phyloP scores from a whole-genome alignment of 92 coral and sea anemone species.

The Palythoa heliodiscus region DNA sequence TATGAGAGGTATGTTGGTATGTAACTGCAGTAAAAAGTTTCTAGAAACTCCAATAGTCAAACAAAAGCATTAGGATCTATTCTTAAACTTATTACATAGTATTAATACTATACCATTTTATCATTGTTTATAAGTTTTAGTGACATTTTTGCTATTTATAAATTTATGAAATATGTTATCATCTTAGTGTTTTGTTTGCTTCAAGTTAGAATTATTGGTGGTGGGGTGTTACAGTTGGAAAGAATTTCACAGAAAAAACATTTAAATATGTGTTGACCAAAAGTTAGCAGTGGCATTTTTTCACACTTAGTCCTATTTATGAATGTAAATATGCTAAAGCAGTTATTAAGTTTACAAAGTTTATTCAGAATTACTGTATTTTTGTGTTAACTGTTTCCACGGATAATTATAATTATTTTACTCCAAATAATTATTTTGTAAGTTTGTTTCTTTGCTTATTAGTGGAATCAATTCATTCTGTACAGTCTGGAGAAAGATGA shows the following conservation, averaged over 20 bases:
- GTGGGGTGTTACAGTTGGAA: not conserved
- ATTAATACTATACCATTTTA: slow-evolving; percentile 22
- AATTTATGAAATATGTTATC: not conserved
- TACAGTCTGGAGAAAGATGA: too few species aligned
- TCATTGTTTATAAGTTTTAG: not conserved
- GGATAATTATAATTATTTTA: too few species aligned
- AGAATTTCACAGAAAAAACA: not conserved
- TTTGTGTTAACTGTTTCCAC: too few species aligned
- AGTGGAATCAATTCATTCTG: too few species aligned
- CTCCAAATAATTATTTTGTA: too few species aligned
- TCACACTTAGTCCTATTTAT: too few species aligned
- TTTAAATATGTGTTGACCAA: not conserved
- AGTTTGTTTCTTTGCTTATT: too few species aligned
- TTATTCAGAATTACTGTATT: too few species aligned
- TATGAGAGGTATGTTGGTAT: too few species aligned
- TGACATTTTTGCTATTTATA: slow-evolving; percentile 30
- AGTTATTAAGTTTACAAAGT: too few species aligned
- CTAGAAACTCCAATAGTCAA: slow-evolving; percentile 16
- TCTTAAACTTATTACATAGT: not conserved
- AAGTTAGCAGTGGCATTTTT: not conserved
- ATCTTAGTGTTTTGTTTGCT: slow-evolving; percentile 13
- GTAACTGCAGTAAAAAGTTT: too few species aligned
- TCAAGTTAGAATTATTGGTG: not conserved
- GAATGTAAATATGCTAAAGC: too few species aligned
- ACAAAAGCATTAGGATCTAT: slow-evolving; percentile 21